Conservation (phyloP, 2,113 vertebrate genomes). For the Heliornis fulica region DNA sequence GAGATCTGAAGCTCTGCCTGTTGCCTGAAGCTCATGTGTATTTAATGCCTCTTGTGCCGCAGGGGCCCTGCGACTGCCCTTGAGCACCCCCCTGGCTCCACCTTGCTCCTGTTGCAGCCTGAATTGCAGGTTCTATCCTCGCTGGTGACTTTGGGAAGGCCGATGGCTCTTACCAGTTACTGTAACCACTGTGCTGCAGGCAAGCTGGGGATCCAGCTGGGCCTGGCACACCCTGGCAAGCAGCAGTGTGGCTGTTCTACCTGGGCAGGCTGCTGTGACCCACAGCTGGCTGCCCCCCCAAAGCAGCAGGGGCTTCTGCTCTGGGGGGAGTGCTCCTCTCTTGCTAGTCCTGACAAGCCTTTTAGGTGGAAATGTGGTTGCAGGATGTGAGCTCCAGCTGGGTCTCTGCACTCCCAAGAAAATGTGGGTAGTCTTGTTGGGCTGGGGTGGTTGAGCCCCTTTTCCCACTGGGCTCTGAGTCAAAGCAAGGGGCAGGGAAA, state of each 20-base stretch:
- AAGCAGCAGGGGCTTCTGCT: background rate
- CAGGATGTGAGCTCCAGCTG: background rate
- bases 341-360: background rate
- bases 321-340: background rate
- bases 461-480: background rate
- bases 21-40: background rate
- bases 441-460: accelerated
- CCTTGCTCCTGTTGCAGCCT: background rate
- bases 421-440: too few relatives aligned
- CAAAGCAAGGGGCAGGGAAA: background rate
- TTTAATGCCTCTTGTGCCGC: background rate
- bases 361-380: background rate
- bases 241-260: background rate
- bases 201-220: background rate
- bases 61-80: background rate
- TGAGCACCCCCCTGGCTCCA: background rate
- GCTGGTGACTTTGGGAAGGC: background rate
- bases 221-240: background rate
- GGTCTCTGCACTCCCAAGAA: background rate
- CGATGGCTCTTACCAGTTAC: background rate
- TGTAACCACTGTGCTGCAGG: background rate
- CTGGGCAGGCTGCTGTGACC: background rate
- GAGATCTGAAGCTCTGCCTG: background rate
- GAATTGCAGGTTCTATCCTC: background rate
- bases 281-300: background rate